Evolutionary conservation across 1,140 invertebrate genomes (phyloP), one percentile per base, ranked within the genome.

Genomic region (Kradibia gibbosae): DNA sequence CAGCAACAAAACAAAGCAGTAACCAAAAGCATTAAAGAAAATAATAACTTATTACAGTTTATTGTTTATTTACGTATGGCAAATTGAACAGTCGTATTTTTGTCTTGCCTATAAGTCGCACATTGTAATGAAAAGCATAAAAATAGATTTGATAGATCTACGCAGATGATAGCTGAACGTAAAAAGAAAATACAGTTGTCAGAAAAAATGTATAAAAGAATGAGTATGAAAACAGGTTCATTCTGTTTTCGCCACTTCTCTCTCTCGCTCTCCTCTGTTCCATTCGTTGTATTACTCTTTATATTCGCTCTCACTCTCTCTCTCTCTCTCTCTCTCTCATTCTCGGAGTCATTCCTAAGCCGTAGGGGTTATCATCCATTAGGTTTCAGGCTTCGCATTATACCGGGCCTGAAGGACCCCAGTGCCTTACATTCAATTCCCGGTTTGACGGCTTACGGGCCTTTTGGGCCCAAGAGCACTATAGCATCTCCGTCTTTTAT

Each of bases 301-400:
- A 10, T 36, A n/a, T 36, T 65, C 11, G 3, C 8, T 65, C 71
- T 53, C 31, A 34, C 36, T 53, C 31, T 36, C 48, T 25, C 50
- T 42, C 28, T 20, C 17, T 48, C 17, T 36, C 28, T 15, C 13
- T 22, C 31, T 67, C 42, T 28, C 22, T 34, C 42, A 34, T n/a
- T 31, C n/a, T 34, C 77, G 84, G 86, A 88, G 87, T 86, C 86
- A 87, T 82, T 84, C 67, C 60, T 82, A 84, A 85, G 80, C 71
- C 74, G 3, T n/a, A 17, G 60, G 81, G 87, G 85, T 88, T 88
- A 88, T 88, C 86, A 87, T 88, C 86, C 86, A 89, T 88, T 88
- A 88, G 87, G 75, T 79, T 80, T 83, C 81, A 73, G 80, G 84
- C 82, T 84, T 82, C 83, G 65, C 74, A 50, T 15, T 17, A 36